Evolutionary conservation across 1,140 invertebrate genomes (phyloP).

Genomic region (Pogonus chalceus): DNA sequence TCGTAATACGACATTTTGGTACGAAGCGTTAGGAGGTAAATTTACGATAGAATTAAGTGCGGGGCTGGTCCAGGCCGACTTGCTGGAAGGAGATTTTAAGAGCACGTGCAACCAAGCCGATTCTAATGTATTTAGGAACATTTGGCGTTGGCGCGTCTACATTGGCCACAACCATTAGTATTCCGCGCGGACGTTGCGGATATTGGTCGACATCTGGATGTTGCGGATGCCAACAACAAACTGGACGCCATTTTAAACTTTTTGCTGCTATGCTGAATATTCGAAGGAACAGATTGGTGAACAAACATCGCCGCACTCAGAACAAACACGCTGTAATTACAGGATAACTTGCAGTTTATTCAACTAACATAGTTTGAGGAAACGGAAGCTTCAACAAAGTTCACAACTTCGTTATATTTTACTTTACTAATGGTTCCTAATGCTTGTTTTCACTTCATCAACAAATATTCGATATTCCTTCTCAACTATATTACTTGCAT

Average conservation of each 20-base stretch:
- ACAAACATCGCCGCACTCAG: too few species aligned
- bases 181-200: background rate
- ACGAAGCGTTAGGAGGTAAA: constrained; percentile 6
- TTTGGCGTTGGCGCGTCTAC: background rate
- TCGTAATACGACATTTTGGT: constrained; percentile 6
- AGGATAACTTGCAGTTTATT: too few species aligned
- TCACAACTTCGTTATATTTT: too few species aligned
- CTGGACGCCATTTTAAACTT: constrained; percentile 4
- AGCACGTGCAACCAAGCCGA: constrained; percentile 6
- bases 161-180: background rate
- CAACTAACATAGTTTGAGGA: too few species aligned
- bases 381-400: too few species aligned
- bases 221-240: background rate
- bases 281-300: background rate
- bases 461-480: too few species aligned
- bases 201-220: constrained; percentile 3
- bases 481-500: too few species aligned
- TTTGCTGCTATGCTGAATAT: background rate
- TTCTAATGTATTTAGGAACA: constrained; percentile 7
- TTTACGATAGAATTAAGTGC: constrained; percentile 7
- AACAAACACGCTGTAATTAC: too few species aligned
- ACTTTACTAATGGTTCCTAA: too few species aligned
- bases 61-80: background rate
- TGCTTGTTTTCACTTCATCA: too few species aligned
- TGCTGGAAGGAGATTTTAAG: background rate